Conservation (phyloP, 2,113 vertebrate species). For the Caretta caretta region DNA sequence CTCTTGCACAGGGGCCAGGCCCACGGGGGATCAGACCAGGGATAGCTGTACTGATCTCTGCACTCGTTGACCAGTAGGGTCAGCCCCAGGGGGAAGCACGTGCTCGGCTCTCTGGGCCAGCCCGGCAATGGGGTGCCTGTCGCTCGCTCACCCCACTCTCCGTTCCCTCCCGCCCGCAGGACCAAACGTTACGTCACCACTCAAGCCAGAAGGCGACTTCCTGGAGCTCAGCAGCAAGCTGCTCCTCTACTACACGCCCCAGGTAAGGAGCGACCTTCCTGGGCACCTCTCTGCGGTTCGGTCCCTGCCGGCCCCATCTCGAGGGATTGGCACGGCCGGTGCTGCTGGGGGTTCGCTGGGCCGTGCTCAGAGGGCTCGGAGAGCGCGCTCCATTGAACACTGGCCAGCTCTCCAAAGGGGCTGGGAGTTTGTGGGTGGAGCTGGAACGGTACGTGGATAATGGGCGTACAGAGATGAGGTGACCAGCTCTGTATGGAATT, state of each 20-base stretch:
- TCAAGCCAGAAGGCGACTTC: slow-evolving; percentile 89
- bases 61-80: no score
- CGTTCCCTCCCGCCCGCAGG: slow-evolving; percentile 74
- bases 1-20: background rate
- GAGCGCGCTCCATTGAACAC: background rate
- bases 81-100: no score
- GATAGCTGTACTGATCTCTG: background rate
- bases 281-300: background rate
- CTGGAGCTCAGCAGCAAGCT: slow-evolving; percentile 89
- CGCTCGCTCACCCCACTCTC: background rate
- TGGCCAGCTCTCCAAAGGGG: background rate
- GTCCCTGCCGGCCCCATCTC: background rate
- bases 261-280: slow-evolving; percentile 79
- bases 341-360: background rate
- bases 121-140: background rate
- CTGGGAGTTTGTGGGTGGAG: background rate
- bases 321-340: background rate
- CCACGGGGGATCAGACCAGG: background rate
- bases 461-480: background rate
- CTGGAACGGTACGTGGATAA: no score
- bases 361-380: background rate
- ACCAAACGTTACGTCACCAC: slow-evolving; percentile 91
- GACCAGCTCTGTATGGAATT: background rate
- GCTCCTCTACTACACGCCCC: slow-evolving; percentile 94
- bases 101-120: no score